Conservation (phyloP, 2,888 invertebrate genomes). For the Junonia oenone region DNA sequence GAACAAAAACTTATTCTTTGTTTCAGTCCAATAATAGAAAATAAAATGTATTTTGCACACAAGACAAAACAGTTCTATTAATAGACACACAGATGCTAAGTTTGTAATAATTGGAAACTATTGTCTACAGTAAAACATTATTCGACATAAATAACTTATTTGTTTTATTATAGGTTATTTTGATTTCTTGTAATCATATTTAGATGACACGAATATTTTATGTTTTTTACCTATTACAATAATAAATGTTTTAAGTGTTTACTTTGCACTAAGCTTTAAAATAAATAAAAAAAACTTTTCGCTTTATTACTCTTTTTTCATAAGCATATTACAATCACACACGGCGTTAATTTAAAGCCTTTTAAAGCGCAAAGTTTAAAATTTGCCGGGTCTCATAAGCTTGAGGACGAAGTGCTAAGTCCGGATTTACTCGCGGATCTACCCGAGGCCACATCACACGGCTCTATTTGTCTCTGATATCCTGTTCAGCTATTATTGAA, state of each 20-base stretch:
- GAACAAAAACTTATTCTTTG: no score
- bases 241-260: no score
- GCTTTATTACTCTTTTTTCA: background rate
- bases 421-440: conserved; percentile 42
- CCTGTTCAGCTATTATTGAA: conserved; percentile 5
- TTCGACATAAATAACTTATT: no score
- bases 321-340: background rate
- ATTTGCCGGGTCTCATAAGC: background rate
- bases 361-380: background rate
- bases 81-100: background rate
- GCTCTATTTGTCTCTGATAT: conserved; percentile 15
- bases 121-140: no score
- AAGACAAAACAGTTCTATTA: background rate
- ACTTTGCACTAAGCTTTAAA: no score
- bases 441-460: conserved; percentile 40
- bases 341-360: background rate
- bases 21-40: no score
- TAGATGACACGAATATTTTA: no score
- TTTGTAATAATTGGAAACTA: background rate
- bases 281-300: no score
- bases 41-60: no score
- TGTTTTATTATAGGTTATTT: no score
- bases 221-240: no score
- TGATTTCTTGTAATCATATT: no score
- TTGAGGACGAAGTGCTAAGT: conserved; percentile 22